phyloP scores from a whole-genome alignment of 1,140 invertebrate genomes.

The Drosophila chauvacae region DNA sequence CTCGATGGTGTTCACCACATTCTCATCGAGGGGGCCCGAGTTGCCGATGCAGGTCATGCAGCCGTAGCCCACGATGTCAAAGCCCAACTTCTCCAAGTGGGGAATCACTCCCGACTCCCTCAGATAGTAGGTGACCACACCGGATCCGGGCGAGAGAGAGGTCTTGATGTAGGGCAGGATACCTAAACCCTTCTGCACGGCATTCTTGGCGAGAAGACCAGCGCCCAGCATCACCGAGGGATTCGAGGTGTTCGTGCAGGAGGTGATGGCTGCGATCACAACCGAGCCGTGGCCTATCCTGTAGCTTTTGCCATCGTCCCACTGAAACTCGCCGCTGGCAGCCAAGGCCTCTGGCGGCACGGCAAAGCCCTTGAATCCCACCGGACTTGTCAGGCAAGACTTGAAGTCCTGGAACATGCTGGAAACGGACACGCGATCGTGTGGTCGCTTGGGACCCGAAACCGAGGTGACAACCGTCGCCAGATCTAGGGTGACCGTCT shows the following conservation, averaged over 20 bases:
- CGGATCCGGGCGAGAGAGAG: slow-evolving; percentile 97
- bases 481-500: slow-evolving; percentile 95
- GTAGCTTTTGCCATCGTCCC: slow-evolving; percentile 93
- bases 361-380: slow-evolving; percentile 98
- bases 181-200: slow-evolving; percentile 94
- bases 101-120: slow-evolving; percentile 93
- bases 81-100: slow-evolving; percentile 94
- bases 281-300: slow-evolving; percentile 96
- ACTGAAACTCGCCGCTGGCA: slow-evolving; percentile 90
- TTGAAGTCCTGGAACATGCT: slow-evolving; percentile 96
- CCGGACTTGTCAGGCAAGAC: slow-evolving; percentile 93
- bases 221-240: slow-evolving; percentile 98
- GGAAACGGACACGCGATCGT: slow-evolving; percentile 95
- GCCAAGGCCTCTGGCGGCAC: slow-evolving; percentile 89
- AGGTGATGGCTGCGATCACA: slow-evolving; percentile 98
- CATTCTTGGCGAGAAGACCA: slow-evolving; percentile 97
- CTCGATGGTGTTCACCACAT: slow-evolving; percentile 96
- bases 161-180: slow-evolving; percentile 98
- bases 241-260: slow-evolving; percentile 99
- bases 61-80: slow-evolving; percentile 96
- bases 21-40: slow-evolving; percentile 96
- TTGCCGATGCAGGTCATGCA: slow-evolving; percentile 99
- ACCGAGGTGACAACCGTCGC: slow-evolving; percentile 96
- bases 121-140: slow-evolving; percentile 98
- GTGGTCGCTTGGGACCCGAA: slow-evolving; percentile 98